These are phyloP conservation scores for Lucinisca nassula DNA, from an alignment of 2,888 invertebrate species.

Conservation along the genomic window DNA sequence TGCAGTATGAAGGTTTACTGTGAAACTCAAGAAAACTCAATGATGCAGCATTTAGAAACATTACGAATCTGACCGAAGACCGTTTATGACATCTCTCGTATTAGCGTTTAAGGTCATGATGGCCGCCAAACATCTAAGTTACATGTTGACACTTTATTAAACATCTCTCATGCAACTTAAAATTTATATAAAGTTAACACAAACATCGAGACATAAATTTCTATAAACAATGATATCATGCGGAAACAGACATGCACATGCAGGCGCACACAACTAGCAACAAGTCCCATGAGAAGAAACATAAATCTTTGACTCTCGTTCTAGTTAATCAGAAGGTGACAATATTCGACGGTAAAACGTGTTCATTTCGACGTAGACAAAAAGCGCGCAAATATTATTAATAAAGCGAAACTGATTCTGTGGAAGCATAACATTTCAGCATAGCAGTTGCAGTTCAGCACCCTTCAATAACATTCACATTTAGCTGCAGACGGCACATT, in stretches of 20 bases:
- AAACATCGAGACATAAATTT: not conserved
- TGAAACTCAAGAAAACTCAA: too few species aligned
- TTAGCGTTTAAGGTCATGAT: not conserved
- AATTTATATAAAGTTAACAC: not conserved
- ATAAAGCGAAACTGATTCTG: not conserved
- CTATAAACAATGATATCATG: not conserved
- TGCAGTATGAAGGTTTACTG: too few species aligned
- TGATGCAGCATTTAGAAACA: too few species aligned
- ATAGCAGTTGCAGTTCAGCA: not conserved
- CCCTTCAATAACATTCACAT: not conserved
- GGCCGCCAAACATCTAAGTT: conserved; percentile 2
- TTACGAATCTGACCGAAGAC: too few species aligned
- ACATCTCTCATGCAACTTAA: not conserved
- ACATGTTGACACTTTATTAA: too few species aligned
- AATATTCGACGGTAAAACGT: conserved; percentile 1
- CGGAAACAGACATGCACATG: not conserved
- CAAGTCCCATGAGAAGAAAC: conserved; percentile 33
- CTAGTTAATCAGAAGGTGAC: not conserved
- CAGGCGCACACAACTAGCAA: not conserved
- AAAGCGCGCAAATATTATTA: not conserved
- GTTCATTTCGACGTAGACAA: not conserved
- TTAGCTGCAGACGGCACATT: conserved; percentile 2
- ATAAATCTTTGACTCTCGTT: not conserved
- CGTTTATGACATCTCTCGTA: not conserved
- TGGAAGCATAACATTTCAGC: conserved; percentile 26